phyloP scores from a whole-genome alignment of 37 sponge, comb jelly and placozoan genomes.

The Hexactinellida sp. region DNA sequence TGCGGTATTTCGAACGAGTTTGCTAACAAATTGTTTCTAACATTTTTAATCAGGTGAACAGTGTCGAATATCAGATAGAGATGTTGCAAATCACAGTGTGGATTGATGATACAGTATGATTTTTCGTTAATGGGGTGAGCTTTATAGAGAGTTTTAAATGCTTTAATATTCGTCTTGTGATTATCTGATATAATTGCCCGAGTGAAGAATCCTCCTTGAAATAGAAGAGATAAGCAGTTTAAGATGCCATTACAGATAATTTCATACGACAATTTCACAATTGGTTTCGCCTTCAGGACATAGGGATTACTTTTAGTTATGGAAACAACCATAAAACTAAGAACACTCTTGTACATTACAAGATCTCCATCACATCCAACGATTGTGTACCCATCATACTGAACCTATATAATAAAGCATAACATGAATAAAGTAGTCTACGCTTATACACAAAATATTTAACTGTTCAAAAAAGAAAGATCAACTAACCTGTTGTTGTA shows the following conservation, averaged over 20 bases:
- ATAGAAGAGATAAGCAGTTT: background rate
- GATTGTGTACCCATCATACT: background rate
- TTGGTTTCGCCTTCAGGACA: background rate
- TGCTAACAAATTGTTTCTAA: no score
- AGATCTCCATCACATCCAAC: background rate
- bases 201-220: background rate
- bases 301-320: background rate
- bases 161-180: background rate
- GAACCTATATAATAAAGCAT: background rate
- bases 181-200: background rate
- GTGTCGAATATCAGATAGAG: background rate
- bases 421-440: background rate
- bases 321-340: background rate
- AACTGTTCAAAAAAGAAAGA: background rate
- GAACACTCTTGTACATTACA: background rate
- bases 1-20: background rate
- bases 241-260: background rate
- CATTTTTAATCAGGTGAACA: no score
- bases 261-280: background rate
- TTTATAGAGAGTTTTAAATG: background rate
- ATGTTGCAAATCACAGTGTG: background rate
- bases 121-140: background rate
- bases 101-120: background rate
- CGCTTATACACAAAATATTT: background rate
- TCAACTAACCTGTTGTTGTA: background rate